These are phyloP conservation scores for Anarhynchus alexandrinus DNA, from an alignment of 2,113 vertebrate genomes.

Conservation along the genomic window DNA sequence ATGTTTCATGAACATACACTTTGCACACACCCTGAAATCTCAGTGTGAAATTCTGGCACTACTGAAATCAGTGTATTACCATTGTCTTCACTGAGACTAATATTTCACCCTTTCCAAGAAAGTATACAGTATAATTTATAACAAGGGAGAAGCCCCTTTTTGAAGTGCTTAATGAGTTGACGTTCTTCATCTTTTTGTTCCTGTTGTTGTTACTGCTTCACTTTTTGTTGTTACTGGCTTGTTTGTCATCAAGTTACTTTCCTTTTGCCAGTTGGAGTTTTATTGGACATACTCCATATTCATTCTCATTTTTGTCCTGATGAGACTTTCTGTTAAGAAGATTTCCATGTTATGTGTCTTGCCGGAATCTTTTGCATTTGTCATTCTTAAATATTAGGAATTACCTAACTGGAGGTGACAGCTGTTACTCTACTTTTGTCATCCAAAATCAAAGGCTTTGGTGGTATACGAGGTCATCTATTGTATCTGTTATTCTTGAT, in stretches of 20 bases:
- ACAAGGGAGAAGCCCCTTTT: background rate
- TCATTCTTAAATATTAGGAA: background rate
- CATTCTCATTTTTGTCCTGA: background rate
- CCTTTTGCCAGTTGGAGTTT: background rate
- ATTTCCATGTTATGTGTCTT: background rate
- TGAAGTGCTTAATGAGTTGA: background rate
- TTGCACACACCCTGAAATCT: background rate
- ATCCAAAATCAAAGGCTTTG: background rate
- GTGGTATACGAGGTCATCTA: constrained; percentile 7
- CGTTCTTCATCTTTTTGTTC: background rate
- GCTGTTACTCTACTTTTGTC: constrained; percentile 21
- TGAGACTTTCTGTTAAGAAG: background rate
- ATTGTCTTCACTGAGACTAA: background rate
- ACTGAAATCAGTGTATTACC: background rate
- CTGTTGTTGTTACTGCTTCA: background rate
- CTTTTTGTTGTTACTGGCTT: background rate
- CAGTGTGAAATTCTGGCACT: background rate
- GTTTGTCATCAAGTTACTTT: background rate
- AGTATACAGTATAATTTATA: background rate
- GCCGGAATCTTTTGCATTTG: background rate
- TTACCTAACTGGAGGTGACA: background rate
- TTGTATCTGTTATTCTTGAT: constrained; percentile 17
- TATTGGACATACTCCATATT: background rate
- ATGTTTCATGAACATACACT: background rate
- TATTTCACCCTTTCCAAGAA: background rate